Evolutionary conservation across 1,140 invertebrate genomes (phyloP), one percentile per base, ranked within the genome.

Genomic region (Mya arenaria): DNA sequence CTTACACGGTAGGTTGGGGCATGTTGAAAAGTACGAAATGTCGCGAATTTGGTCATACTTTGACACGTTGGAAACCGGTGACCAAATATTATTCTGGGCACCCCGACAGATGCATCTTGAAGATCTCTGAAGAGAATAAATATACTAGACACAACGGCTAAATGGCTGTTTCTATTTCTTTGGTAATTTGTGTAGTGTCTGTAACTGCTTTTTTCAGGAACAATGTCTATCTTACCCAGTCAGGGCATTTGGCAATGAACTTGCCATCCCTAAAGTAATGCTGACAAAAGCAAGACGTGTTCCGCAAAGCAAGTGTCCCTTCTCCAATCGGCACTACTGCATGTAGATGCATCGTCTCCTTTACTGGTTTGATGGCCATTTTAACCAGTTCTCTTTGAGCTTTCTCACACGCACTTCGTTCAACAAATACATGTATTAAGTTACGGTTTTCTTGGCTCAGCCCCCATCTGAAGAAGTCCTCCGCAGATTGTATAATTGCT

Each of bases 341-440:
- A 73, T 73, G 71, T 13, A 73, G 19, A 28, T 73, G 1, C 23
- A 73, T 73, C 2, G 71, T 73, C 10, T 55, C 71, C 23, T 73
- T 73, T 4, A 73, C 55, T 2, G 15, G 71, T 44, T 48, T 69
- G 5, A 17, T 6, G 25, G 19, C 30, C 19, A 73, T 2, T 13
- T 56, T 36, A 6, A 15, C 13, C 8, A 73, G 34, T n/a, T 73
- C 71, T 34, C 58, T n/a, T 6, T 56, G 4, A 13, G 52, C 17
- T 58, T 37, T 30, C 8, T 55, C 32, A 73, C 71, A 73, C 58
- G 55, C 15, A 2, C 4, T 4, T 23, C 55, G 55, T 73, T 44
- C n/a, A 3, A 73, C 55, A 19, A 73, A 73, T n/a, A 58, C 23
- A 32, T 73, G 58, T 28, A 56, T 58, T 4, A 48, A 8, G 44